Evolutionary conservation across 2,888 invertebrate species (phyloP), one percentile per base, ranked within the genome.

Genomic region (Vandiemenella viatica): DNA sequence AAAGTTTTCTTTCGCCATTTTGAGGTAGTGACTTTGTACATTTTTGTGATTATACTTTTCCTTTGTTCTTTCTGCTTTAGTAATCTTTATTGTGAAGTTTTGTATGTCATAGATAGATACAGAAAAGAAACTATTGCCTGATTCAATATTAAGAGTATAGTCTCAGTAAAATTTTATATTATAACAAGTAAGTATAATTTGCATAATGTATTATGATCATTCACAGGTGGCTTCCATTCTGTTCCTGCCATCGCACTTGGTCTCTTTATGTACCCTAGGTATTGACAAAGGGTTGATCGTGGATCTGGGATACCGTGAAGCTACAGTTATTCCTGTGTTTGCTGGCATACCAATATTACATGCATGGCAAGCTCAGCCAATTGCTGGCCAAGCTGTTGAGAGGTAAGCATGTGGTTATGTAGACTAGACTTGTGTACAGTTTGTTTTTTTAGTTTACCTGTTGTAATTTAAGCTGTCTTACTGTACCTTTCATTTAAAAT

Each of bases 1-100:
- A 85, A 84, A 65, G 92, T 90, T 17, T 69, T 96, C n/a, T 95
- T 90, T 63, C 74, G 77, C 49, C 93, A 95, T 64, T 96, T 86
- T 69, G 93, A 95, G 76, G 88, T 89, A 63, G 69, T 32, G 3
- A n/a, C n/a, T n/a, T n/a, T n/a, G n/a, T n/a, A n/a, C n/a, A n/a
- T n/a, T n/a, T n/a, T n/a, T n/a, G n/a, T n/a, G n/a, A n/a, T n/a
- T n/a, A n/a, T n/a, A n/a, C n/a, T n/a, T n/a, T n/a, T n/a, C n/a
- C n/a, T n/a, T n/a, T n/a, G n/a, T n/a, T n/a, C n/a, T n/a, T n/a
- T n/a, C n/a, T n/a, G n/a, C n/a, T n/a, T n/a, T n/a, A n/a, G n/a
- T n/a, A n/a, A n/a, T n/a, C n/a, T n/a, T n/a, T n/a, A n/a, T n/a
- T n/a, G n/a, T n/a, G n/a, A n/a, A n/a, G n/a, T n/a, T n/a, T n/a